Evolutionary conservation across 53 echinoderm and acorn worm genomes (phyloP).

Genomic region (Mesocentrotus franciscanus): DNA sequence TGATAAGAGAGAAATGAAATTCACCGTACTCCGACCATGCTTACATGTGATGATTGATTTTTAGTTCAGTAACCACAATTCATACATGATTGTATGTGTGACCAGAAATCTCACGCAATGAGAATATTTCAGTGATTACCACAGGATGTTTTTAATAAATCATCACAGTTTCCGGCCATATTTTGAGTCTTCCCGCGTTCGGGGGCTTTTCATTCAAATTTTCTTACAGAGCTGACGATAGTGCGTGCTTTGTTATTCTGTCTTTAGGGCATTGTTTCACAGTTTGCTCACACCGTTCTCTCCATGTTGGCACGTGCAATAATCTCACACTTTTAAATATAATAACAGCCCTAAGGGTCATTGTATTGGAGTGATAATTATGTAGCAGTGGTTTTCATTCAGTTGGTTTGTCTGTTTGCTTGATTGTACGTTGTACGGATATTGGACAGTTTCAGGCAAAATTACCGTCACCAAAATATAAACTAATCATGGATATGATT

Average conservation of each 20-base stretch:
- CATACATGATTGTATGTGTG: not conserved
- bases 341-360: not conserved
- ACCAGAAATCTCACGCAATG: not conserved
- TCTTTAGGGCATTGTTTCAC: not conserved
- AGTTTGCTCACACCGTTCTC: too few species aligned
- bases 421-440: not conserved
- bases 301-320: not conserved
- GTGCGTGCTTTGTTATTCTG: not conserved
- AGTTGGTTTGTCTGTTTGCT: not conserved
- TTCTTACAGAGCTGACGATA: not conserved
- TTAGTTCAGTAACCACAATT: not conserved
- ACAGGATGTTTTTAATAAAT: constrained; percentile 19
- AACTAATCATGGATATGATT: too few species aligned
- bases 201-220: not conserved
- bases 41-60: not conserved
- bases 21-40: not conserved
- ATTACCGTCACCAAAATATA: not conserved
- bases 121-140: not conserved
- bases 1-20: not conserved
- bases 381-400: not conserved
- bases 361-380: not conserved
- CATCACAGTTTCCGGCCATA: not conserved
- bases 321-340: not conserved
- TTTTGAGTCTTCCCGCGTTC: not conserved
- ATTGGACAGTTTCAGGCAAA: too few species aligned